phyloP scores from a whole-genome alignment of 2,888 invertebrate species.

The Orthosia incerta region DNA sequence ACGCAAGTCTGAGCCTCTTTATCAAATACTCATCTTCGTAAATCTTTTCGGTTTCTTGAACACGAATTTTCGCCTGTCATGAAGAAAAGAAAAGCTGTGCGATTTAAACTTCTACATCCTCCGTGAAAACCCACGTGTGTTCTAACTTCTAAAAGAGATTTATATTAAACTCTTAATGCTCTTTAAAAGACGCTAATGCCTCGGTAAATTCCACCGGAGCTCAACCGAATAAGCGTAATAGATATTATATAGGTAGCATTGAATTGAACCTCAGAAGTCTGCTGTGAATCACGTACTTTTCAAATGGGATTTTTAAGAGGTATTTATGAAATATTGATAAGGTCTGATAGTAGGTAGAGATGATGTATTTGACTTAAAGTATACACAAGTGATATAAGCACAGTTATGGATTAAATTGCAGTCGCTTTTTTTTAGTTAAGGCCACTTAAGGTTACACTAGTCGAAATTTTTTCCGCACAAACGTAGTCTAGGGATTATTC shows the following conservation, averaged over 20 bases:
- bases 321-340: not conserved
- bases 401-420: too few species aligned
- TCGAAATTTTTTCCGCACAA: too few species aligned
- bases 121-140: not conserved
- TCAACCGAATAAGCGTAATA: constrained; percentile 22
- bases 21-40: not conserved
- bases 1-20: not conserved
- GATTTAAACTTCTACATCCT: not conserved
- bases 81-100: not conserved
- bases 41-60: not conserved
- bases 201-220: constrained; percentile 6
- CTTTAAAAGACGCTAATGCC: constrained; percentile 1
- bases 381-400: not conserved
- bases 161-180: constrained; percentile 22
- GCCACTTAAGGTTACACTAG: too few species aligned
- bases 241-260: constrained; percentile 10
- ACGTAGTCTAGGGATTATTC: too few species aligned
- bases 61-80: not conserved
- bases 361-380: not conserved
- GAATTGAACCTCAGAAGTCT: constrained; percentile 11
- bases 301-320: constrained; percentile 2
- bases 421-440: too few species aligned
- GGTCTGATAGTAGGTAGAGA: not conserved
- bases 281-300: constrained; percentile 18
- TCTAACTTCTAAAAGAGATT: constrained; percentile 7